These are phyloP conservation scores for Oxyura jamaicensis DNA, from an alignment of 2,113 vertebrate genomes.

Conservation along the genomic window DNA sequence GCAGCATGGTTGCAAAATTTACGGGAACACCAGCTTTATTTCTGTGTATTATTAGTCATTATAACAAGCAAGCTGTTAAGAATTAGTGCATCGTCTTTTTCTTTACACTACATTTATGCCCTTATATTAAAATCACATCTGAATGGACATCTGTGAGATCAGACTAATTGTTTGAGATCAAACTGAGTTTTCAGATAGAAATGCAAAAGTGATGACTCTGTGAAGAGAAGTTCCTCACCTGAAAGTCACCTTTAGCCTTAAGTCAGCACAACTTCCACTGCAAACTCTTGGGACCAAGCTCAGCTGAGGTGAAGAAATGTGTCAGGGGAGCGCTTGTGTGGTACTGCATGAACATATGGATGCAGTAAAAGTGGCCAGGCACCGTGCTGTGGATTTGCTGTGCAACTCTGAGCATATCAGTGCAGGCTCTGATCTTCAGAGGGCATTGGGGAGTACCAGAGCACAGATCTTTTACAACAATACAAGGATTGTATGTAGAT, in stretches of 20 bases:
- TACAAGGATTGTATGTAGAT: neutral
- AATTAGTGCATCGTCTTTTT: neutral
- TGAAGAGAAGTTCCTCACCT: neutral
- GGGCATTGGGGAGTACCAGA: accelerated
- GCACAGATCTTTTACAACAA: neutral
- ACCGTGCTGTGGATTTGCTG: accelerated
- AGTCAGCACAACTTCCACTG: neutral
- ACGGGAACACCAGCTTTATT: neutral
- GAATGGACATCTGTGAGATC: neutral
- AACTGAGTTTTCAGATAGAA: neutral
- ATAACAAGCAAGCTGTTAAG: neutral
- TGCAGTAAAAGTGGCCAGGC: neutral
- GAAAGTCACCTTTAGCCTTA: accelerated
- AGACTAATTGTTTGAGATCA: neutral
- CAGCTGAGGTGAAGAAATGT: neutral
- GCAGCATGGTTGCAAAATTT: neutral
- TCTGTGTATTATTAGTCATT: neutral
- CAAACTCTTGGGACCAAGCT: neutral
- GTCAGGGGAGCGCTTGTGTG: accelerated
- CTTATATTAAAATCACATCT: neutral
- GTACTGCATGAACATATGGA: accelerated
- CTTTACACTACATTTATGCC: neutral
- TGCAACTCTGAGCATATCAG: accelerated
- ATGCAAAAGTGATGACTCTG: neutral
- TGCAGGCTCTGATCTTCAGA: neutral